Evolutionary conservation across 2,113 vertebrate species (phyloP).

Genomic region (Prietella phreatophila): DNA sequence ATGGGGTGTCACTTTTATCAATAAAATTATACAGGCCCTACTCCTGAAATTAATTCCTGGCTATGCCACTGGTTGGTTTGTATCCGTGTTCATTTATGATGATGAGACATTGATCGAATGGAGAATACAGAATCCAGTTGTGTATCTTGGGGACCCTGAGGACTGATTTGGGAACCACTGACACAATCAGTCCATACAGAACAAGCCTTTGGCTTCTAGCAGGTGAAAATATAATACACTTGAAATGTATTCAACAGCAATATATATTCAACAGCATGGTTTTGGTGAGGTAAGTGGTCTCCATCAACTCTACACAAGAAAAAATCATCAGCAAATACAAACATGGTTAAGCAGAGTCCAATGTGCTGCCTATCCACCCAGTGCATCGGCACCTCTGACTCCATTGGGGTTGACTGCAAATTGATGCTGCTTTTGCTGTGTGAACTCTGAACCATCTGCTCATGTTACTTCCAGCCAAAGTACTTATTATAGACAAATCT

Average conservation of each 20-base stretch:
- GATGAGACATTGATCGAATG: not conserved
- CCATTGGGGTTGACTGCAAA: conserved; percentile 34
- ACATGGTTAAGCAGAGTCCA: not conserved
- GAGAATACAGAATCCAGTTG: not conserved
- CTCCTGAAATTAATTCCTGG: not conserved
- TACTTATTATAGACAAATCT: conserved; percentile 43
- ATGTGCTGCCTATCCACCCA: not conserved
- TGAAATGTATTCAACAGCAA: conserved; percentile 15
- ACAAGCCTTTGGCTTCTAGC: not conserved
- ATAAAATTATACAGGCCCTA: not conserved
- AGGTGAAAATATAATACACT: conserved; percentile 5
- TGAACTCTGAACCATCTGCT: conserved; percentile 26
- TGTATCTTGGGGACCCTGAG: not conserved
- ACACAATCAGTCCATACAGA: not conserved
- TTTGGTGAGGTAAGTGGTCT: not conserved
- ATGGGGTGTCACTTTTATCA: not conserved
- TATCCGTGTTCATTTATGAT: not conserved
- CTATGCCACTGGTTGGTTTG: not conserved
- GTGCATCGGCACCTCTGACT: conserved; percentile 19
- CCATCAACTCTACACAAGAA: not conserved
- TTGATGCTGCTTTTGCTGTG: conserved; percentile 24
- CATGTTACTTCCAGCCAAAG: conserved; percentile 9
- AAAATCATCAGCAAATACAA: not conserved
- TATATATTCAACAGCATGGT: conserved; percentile 13
- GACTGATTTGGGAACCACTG: not conserved